Conservation (phyloP, 2,797 vertebrate genomes). For the Stomatorhinus walkeri region DNA sequence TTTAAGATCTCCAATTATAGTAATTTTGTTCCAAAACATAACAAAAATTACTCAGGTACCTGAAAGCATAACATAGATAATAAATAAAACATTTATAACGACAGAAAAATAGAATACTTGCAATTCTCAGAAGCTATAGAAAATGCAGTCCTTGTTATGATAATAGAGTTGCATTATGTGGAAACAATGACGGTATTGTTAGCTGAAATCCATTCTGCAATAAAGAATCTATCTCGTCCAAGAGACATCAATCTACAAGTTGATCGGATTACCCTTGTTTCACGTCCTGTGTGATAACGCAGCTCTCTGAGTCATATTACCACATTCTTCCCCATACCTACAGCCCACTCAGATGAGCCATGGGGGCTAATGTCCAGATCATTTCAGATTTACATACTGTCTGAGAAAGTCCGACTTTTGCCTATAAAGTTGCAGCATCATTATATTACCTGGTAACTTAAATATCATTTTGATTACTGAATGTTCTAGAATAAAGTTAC, state of each 20-base stretch:
- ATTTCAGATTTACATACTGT: not conserved
- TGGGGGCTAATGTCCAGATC: conserved; percentile 6
- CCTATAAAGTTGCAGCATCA: not conserved
- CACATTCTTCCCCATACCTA: conserved; percentile 43
- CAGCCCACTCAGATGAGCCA: conserved; percentile 13
- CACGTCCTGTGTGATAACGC: conserved; percentile 55
- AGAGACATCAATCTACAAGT: conserved; percentile 50
- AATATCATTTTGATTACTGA: not conserved
- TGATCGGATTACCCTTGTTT: conserved; percentile 57
- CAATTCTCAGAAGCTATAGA: not conserved
- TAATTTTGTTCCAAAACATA: not conserved
- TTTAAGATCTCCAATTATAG: not conserved
- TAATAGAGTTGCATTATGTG: conserved; percentile 49
- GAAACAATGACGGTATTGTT: conserved; percentile 66
- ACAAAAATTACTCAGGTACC: not conserved
- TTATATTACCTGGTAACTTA: not conserved
- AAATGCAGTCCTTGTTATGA: conserved; percentile 32
- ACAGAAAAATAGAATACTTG: not conserved
- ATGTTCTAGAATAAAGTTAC: not conserved
- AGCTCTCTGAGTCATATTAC: conserved; percentile 51
- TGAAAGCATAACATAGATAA: not conserved
- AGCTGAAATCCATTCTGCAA: conserved; percentile 43
- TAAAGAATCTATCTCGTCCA: conserved; percentile 37
- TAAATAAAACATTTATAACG: not conserved
- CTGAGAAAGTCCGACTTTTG: not conserved